A percentile compares a stretch with the other conserved stretches of the same genome.
Conservation (phyloP, 2,888 invertebrate genomes). For the Psylliodes chrysocephalus region DNA sequence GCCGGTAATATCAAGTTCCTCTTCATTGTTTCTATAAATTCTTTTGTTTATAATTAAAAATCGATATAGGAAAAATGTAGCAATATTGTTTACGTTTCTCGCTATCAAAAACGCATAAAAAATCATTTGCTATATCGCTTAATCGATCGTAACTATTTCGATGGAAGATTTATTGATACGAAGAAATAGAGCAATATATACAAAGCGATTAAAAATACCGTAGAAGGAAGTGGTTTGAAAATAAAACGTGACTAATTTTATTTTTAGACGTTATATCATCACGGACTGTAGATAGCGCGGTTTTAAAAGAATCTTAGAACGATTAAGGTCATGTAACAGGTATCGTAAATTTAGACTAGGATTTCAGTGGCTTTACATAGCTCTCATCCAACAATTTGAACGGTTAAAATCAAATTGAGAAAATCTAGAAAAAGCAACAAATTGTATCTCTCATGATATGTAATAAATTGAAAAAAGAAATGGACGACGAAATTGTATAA, state of each 20-base stretch:
- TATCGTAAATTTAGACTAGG: too few relatives aligned
- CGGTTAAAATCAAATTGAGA: too few relatives aligned
- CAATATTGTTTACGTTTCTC: background rate
- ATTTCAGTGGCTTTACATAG: too few relatives aligned
- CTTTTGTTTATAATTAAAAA: too few relatives aligned
- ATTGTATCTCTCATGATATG: too few relatives aligned
- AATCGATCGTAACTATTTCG: background rate
- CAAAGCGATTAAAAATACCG: constrained; percentile 4
- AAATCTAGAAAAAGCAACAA: too few relatives aligned
- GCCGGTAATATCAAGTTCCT: too few relatives aligned
- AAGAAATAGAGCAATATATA: constrained; percentile 1
- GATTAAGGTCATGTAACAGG: background rate
- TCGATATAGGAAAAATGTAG: too few relatives aligned
- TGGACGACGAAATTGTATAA: too few relatives aligned
- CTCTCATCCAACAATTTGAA: too few relatives aligned
- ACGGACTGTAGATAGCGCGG: background rate
- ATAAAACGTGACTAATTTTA: constrained; percentile 19
- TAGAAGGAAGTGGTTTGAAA: constrained; percentile 26
- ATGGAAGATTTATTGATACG: background rate
- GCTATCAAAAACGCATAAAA: background rate
- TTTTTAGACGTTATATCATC: constrained; percentile 6
- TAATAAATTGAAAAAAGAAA: too few relatives aligned
- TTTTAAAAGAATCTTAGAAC: background rate
- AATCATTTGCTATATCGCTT: background rate
- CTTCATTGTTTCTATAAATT: too few relatives aligned